These are phyloP conservation scores for Chrysocyon brachyurus DNA, from an alignment of 2,797 vertebrate species.

Conservation along the genomic window DNA sequence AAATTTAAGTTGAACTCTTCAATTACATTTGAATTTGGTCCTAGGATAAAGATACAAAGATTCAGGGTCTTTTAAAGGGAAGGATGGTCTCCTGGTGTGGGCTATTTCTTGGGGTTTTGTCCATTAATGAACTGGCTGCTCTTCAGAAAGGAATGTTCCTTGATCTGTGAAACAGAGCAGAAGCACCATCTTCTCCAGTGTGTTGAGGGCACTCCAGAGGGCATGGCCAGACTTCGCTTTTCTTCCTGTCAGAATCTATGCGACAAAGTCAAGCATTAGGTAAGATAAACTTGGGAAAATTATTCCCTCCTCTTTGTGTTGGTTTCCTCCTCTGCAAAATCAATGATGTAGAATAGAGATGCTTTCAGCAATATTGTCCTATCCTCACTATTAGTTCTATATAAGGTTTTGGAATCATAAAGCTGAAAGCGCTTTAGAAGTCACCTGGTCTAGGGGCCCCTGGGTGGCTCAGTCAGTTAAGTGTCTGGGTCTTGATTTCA, in stretches of 20 bases:
- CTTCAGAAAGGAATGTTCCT: neutral
- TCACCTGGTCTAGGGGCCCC: neutral
- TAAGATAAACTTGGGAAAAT: neutral
- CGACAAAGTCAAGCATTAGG: neutral
- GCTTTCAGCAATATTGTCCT: neutral
- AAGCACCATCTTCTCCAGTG: neutral
- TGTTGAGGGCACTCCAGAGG: neutral
- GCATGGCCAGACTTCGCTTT: neutral
- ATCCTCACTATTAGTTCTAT: no score
- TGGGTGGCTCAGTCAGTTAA: neutral
- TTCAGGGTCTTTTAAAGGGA: neutral
- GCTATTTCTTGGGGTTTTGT: neutral
- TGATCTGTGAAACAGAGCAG: neutral
- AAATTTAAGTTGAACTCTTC: conserved; percentile 19
- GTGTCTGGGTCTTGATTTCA: neutral
- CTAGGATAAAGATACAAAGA: neutral
- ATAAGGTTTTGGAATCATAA: neutral
- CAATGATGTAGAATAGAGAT: neutral
- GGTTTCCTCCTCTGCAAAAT: neutral
- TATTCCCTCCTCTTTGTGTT: neutral
- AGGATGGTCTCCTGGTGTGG: neutral
- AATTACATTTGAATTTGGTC: neutral
- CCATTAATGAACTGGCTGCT: neutral
- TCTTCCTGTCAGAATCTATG: neutral
- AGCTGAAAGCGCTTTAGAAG: neutral